Base-by-base conservation (phyloP, 2,797 vertebrate species). In the Enteromius argenteus region DNA sequence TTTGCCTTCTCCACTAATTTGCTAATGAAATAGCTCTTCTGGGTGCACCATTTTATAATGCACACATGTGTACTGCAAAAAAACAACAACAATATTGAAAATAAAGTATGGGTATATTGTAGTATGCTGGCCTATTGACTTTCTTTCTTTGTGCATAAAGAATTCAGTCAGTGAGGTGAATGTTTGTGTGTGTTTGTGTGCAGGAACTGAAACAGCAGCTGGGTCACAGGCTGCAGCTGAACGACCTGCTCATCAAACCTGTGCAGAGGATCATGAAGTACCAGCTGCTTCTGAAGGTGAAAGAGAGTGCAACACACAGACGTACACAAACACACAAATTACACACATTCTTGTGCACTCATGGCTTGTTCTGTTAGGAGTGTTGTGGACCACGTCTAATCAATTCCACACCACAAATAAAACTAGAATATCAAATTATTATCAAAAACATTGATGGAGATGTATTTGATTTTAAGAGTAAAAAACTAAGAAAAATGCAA, bases 261-360 rank as follows among this genome's bases (percentile, higher is more conserved):
- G 98, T 99, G 86, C 98, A 99, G 94, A 96, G 98, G 94, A 99
- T 99, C 93, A 99, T 99, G 97, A 99, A 99, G 90, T 99, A 99
- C 92, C 98, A 99, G 94, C 95, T 99, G 90, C 94, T 99, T 89
- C 95, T 99, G 85, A 99, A 99, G 98, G 98, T 99, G 91, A 94
- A 92, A 51, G 42, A 21, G 72, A 76, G 83, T 67, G 3, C 75
- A 69, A 83, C 44, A 39, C 7, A 73, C 7, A 37, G 14, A 23
- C n/a, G 69, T 46, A 60, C 62, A 84, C 78, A 73, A 4, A 56
- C 60, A 69, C 32, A 53, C 62, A 49, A 37, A 23, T 35, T 15
- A 35, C 79, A 30, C 68, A 35, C 80, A 35, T 35, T 74, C 56
- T 62, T 64, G 32, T 13, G 79, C 51, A 39, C 42, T 19, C 27